These are phyloP conservation scores for Sphyrna mokarran DNA, from an alignment of 2,113 vertebrate species.

Conservation along the genomic window DNA sequence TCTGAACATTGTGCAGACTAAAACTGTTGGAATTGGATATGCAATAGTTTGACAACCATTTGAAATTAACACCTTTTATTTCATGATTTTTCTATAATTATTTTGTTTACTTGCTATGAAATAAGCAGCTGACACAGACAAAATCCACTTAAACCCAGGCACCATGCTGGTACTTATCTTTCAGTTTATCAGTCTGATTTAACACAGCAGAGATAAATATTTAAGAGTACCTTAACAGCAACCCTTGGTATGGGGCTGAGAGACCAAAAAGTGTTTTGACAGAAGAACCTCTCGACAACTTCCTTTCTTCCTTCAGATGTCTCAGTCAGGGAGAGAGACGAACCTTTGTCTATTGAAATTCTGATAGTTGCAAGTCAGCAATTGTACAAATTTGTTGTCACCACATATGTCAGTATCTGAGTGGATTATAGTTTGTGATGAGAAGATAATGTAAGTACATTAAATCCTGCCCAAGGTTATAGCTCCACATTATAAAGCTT, in stretches of 20 bases:
- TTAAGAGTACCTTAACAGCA: background rate
- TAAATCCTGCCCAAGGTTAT: constrained; percentile 29
- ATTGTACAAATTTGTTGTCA: background rate
- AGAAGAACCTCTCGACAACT: background rate
- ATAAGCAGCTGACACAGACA: background rate
- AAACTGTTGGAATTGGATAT: background rate
- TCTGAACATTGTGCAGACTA: background rate
- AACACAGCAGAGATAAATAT: background rate
- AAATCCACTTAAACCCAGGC: background rate
- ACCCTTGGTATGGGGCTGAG: background rate
- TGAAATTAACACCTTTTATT: background rate
- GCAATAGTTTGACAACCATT: background rate
- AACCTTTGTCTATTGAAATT: constrained; percentile 6
- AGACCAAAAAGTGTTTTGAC: background rate
- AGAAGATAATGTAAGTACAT: background rate
- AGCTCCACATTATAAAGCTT: background rate
- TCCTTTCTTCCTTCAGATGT: background rate
- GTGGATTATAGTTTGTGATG: constrained; percentile 3
- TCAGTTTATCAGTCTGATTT: background rate
- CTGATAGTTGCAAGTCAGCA: background rate
- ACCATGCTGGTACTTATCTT: background rate
- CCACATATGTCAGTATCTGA: background rate
- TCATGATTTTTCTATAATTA: background rate
- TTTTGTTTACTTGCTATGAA: background rate
- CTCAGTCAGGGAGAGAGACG: background rate